These are phyloP conservation scores for Protonemura montana DNA, from an alignment of 2,888 invertebrate genomes.

Conservation along the genomic window DNA sequence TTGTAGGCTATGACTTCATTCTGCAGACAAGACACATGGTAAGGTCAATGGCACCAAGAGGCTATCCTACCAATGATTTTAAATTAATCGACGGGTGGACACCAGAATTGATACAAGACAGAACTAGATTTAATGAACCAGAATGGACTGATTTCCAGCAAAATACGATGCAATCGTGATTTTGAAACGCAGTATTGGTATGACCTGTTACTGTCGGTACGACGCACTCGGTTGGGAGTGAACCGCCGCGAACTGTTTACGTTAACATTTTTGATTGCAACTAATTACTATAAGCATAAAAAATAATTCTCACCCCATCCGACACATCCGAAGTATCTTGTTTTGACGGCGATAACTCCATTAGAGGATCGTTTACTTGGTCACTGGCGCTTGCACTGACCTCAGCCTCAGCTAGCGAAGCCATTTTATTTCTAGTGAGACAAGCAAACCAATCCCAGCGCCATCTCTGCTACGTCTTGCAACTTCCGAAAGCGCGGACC, in stretches of 20 bases:
- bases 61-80: neutral
- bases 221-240: no score
- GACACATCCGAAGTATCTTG: neutral
- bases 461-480: no score
- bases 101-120: no score
- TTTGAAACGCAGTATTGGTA: no score
- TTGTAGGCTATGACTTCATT: neutral
- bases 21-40: neutral
- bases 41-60: neutral
- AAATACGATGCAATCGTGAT: no score
- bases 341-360: no score
- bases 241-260: neutral
- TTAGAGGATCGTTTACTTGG: no score
- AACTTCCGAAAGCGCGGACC: no score
- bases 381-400: neutral
- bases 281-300: neutral
- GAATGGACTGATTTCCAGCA: no score
- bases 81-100: no score
- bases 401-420: neutral
- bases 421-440: neutral
- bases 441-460: neutral
- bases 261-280: neutral
- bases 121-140: no score
- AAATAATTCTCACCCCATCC: neutral
- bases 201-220: no score